Conservation (phyloP, 64 coral and sea anemone genomes). For the Hydrozoanthus tunicans region DNA sequence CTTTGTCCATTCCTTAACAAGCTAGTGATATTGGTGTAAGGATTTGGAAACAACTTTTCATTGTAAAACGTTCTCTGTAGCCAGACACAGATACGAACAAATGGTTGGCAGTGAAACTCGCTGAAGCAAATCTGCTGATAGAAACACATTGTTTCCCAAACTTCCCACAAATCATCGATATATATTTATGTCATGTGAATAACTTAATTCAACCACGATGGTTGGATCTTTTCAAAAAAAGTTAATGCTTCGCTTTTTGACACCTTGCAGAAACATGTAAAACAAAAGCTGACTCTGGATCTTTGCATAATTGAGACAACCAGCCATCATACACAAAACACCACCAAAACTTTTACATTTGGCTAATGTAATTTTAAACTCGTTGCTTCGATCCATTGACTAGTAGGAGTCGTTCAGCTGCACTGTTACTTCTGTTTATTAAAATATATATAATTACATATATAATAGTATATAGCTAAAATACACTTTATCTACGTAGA, state of each 20-base stretch:
- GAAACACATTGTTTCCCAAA: not conserved
- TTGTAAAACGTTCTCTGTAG: not conserved
- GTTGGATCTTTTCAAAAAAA: constrained; percentile 10
- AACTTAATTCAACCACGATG: not conserved
- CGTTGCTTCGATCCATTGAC: not conserved
- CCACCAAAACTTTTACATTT: not conserved
- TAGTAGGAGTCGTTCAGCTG: not conserved
- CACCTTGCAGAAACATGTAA: constrained; percentile 7
- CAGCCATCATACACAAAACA: not conserved
- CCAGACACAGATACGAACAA: not conserved
- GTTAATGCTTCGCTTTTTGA: constrained; percentile 18
- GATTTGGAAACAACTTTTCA: constrained; percentile 37
- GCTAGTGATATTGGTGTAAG: constrained; percentile 10
- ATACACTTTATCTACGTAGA: constrained; percentile 51
- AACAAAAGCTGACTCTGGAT: constrained; percentile 11
- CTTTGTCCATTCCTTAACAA: constrained; percentile 1
- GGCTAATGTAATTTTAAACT: not conserved
- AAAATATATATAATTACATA: constrained; percentile 30
- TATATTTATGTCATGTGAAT: not conserved
- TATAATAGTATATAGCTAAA: constrained; percentile 33
- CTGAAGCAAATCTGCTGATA: not conserved
- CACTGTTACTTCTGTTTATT: constrained; percentile 42
- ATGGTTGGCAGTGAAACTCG: not conserved
- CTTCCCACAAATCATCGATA: constrained; percentile 3
- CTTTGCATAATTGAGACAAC: constrained; percentile 21